Evolutionary conservation across 1,140 invertebrate genomes (phyloP).

Genomic region (Harlomillsia oculata): DNA sequence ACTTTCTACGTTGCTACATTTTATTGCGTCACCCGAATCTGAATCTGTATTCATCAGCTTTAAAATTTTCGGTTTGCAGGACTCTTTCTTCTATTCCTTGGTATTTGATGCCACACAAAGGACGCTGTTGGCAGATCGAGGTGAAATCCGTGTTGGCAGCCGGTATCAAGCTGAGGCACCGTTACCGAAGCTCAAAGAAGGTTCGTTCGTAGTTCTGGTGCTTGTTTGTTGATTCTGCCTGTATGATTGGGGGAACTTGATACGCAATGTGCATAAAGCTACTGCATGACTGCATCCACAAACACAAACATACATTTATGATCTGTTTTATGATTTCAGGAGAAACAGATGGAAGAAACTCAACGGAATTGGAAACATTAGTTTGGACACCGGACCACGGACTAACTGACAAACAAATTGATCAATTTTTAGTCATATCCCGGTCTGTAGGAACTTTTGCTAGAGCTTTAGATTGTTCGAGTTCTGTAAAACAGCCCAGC

Average conservation of each 20-base stretch:
- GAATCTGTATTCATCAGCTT: no score
- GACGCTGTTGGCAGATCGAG: slow-evolving; percentile 95
- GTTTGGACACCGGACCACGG: slow-evolving; percentile 86
- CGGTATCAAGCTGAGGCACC: slow-evolving; percentile 87
- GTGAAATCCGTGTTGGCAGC: slow-evolving; percentile 86
- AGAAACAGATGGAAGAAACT: slow-evolving; percentile 64
- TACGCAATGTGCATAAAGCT: no score
- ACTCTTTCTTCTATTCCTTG: slow-evolving; percentile 98
- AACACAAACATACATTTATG: not conserved
- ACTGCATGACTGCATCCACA: no score
- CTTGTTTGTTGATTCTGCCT: no score
- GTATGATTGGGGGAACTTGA: no score
- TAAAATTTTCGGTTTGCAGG: slow-evolving; percentile 55
- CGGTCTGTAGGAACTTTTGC: slow-evolving; percentile 97
- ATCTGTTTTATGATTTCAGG: slow-evolving; percentile 43
- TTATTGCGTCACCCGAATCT: no score
- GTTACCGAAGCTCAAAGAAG: slow-evolving; percentile 59
- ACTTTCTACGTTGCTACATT: no score
- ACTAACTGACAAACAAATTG: slow-evolving; percentile 89
- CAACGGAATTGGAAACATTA: slow-evolving; percentile 76
- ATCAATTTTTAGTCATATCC: slow-evolving; percentile 96
- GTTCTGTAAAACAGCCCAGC: slow-evolving; percentile 94
- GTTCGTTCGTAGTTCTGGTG: no score
- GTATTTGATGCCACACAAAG: slow-evolving; percentile 98
- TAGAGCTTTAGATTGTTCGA: slow-evolving; percentile 92